Base-by-base conservation (phyloP, 1,140 invertebrate species). In the Mizuhopecten yessoensis region DNA sequence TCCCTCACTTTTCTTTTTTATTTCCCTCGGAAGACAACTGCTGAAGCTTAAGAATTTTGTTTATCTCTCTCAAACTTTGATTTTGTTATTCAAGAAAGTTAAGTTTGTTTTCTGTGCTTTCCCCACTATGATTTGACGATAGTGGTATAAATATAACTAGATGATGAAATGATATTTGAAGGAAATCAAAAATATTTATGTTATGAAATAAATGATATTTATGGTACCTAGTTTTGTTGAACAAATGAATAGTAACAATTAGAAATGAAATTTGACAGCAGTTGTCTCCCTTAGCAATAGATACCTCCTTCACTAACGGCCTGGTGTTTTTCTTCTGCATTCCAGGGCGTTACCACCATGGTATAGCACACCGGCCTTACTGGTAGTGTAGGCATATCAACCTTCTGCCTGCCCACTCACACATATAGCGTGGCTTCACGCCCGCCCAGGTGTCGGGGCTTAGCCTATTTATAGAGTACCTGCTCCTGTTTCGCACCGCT, bases 281-380 rank as follows among this genome's bases (percentile, higher is more conserved):
- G 86, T 34, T 36, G 57, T 86, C 86, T 34, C n/a, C 34, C 10
- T 15, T 34, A 39, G 34, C 29, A 34, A 34, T 87, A 87, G 23
- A 7, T 34, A 33, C 86, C 34, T 87, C 11, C 34, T 23, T 34
- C 86, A 87, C 86, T 87, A 87, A 39, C 86, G 34, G 34, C 34
- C 34, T 88, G 39, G 90, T 90, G 39, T 92, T 87, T 90, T 89
- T 89, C 90, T 90, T 92, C 89, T 92, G 91, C 89, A 49, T 92
- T 92, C 86, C 91, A 92, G 91, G 91, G 91, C 33, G 89, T 92
- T 86, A 92, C 91, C 87, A 90, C 91, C 34, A 57, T 92, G 86
- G 86, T 92, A 86, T 92, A 92, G 89, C 36, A 57, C 57, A 33
- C 86, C 42, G 33, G 42, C 86, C 87, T 10, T 86, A 33, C 75